Evolutionary conservation across 2,888 invertebrate species (phyloP), one percentile per base, ranked within the genome.

Genomic region (Dryobota labecula): DNA sequence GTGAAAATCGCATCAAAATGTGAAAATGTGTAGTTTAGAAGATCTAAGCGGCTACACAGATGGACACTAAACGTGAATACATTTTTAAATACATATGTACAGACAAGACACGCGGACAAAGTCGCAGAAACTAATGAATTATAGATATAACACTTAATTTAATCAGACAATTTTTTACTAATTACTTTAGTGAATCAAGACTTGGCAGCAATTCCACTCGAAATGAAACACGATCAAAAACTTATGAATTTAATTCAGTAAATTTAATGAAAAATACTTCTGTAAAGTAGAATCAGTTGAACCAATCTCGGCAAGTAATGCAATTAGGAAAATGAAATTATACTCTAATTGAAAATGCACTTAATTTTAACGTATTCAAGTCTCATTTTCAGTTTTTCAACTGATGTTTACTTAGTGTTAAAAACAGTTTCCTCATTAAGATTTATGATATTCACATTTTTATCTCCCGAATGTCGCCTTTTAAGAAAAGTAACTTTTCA

Each of bases 221-320:
- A 36, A 73, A 51, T 70, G 9, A 51, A 71, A 74, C 33, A 53
- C 36, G n/a, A 61, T 73, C 27, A 60, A 43, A 71, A 73, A 61
- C 43, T 51, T 51, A n/a, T 27, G 18, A 73, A 70, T 33, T 73
- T 43, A 51, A 61, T 56, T 49, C 11, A 33, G 57, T 41, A 70
- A 72, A 24, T 53, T 30, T n/a, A 30, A 53, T 43, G 51, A 63
- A 74, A 71, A 62, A 62, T 30, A 53, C 51, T 45, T 53, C 3
- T 18, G 2, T 30, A 30, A 43, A 69, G 4, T 43, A 53, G 70
- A 36, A 53, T 27, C n/a, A 6, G 11, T 20, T 24, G 18, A 62
- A 43, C 27, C 43, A 63, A 53, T 38, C 51, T 15, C 51, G 7
- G 13, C 7, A 24, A 53, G 13, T 61, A 38, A 63, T 1, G 20